Evolutionary conservation across 2,888 invertebrate species (phyloP).

Genomic region (Scaptomyza flava): DNA sequence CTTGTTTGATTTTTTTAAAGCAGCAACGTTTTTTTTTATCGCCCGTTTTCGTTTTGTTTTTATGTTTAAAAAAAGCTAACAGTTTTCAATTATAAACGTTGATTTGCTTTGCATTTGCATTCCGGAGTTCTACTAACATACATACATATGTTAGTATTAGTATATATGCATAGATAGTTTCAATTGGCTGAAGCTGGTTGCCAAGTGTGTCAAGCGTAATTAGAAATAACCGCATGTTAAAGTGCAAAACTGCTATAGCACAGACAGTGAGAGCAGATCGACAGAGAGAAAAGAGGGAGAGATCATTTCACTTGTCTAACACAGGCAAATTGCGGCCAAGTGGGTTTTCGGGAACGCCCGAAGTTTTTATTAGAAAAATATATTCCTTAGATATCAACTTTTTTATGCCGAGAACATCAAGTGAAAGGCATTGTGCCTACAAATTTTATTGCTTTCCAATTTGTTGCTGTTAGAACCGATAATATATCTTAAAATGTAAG

Average conservation of each 20-base stretch:
- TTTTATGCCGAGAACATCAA: neutral
- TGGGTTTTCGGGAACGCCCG: slow-evolving; percentile 36
- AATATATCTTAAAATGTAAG: neutral
- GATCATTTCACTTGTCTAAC: slow-evolving; percentile 58
- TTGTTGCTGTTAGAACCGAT: neutral
- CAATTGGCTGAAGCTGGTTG: slow-evolving; percentile 59
- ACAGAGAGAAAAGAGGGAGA: slow-evolving; percentile 1
- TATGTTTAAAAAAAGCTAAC: slow-evolving; percentile 2
- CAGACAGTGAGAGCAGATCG: slow-evolving; percentile 7
- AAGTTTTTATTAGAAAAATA: slow-evolving; percentile 4
- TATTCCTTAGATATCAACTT: slow-evolving; percentile 5
- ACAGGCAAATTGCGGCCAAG: slow-evolving; percentile 34
- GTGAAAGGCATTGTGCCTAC: too few relatives aligned
- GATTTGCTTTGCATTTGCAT: slow-evolving; percentile 38
- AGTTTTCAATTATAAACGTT: slow-evolving; percentile 31
- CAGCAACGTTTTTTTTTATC: slow-evolving; percentile 3
- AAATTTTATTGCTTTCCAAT: neutral
- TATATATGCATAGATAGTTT: slow-evolving; percentile 41
- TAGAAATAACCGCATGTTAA: slow-evolving; percentile 69
- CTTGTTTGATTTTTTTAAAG: slow-evolving; percentile 27
- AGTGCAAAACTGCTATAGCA: slow-evolving; percentile 48
- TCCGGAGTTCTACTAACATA: slow-evolving; percentile 35
- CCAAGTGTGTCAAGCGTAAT: slow-evolving; percentile 69
- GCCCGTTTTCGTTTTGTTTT: neutral
- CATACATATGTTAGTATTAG: slow-evolving; percentile 2